Evolutionary conservation across 1,140 invertebrate genomes (phyloP).

Genomic region (Zaprionus inermis): DNA sequence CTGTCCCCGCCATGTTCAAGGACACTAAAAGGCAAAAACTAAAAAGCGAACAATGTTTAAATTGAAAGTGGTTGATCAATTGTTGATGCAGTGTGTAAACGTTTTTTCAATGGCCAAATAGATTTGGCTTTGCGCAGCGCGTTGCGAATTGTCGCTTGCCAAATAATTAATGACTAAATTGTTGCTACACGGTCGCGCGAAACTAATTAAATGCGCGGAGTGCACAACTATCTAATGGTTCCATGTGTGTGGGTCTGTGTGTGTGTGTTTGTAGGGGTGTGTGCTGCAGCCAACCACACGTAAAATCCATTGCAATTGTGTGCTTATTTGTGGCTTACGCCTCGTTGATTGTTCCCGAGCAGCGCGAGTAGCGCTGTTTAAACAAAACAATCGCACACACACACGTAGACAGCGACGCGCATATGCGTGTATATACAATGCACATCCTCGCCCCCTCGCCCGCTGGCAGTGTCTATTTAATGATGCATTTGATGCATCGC

Average conservation of each 20-base stretch:
- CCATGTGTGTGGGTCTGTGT: slow-evolving; percentile 9
- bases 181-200: slow-evolving; percentile 18
- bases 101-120: slow-evolving; percentile 29
- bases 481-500: slow-evolving; percentile 41
- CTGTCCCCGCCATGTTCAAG: slow-evolving; percentile 12
- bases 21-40: slow-evolving; percentile 11
- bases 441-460: neutral
- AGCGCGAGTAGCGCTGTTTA: neutral
- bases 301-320: slow-evolving; percentile 23
- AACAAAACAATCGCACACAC: slow-evolving; percentile 11
- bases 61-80: slow-evolving; percentile 33
- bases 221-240: slow-evolving; percentile 6
- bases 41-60: slow-evolving; percentile 5
- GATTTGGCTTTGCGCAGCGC: slow-evolving; percentile 39
- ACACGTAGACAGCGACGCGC: neutral
- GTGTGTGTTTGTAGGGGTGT: neutral
- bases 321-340: slow-evolving; percentile 44
- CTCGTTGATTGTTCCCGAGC: slow-evolving; percentile 30
- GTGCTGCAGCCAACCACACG: slow-evolving; percentile 23
- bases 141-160: slow-evolving; percentile 12
- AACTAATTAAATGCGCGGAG: slow-evolving; percentile 45
- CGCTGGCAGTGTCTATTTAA: slow-evolving; percentile 24
- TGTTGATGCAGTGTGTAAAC: slow-evolving; percentile 20
- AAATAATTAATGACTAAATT: slow-evolving; percentile 44
- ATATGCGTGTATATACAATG: neutral